A percentile compares a stretch with the other conserved stretches of the same genome.
phyloP scores from a whole-genome alignment of 2,797 vertebrate genomes.

The Chloroceryle amazona region DNA sequence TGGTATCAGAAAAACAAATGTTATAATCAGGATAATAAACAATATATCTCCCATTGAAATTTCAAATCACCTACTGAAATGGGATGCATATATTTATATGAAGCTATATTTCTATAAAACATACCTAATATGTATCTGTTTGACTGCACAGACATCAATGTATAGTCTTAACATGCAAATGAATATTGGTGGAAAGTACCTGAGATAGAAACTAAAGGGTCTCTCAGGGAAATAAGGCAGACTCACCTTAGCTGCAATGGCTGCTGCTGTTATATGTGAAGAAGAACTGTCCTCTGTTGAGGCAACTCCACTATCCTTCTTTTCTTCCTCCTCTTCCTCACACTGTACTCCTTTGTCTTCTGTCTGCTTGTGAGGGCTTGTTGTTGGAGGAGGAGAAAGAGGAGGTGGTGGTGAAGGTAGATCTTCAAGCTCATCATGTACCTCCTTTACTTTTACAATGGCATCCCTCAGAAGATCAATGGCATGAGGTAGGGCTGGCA shows the following conservation, averaged over 20 bases:
- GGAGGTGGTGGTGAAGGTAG: constrained; percentile 97
- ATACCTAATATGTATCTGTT: neutral
- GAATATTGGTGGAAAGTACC: constrained; percentile 13
- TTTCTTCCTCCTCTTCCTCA: constrained; percentile 98
- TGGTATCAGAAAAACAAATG: neutral
- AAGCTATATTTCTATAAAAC: neutral
- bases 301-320: constrained; percentile 98
- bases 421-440: constrained; percentile 96
- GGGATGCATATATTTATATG: neutral
- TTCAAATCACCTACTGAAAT: neutral
- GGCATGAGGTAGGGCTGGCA: constrained; percentile 98
- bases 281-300: constrained; percentile 99
- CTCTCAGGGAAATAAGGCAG: neutral
- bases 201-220: constrained; percentile 22
- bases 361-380: constrained; percentile 93
- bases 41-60: neutral
- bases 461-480: constrained; percentile 98
- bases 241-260: constrained; percentile 96
- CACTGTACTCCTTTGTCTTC: constrained; percentile 99
- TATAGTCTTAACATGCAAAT: neutral
- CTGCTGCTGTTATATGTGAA: constrained; percentile 97
- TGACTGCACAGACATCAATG: neutral
- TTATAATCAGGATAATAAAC: neutral
- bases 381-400: constrained; percentile 94
- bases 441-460: constrained; percentile 98